Percentiles rank a stretch among this genome's conserved stretches.
phyloP scores from a whole-genome alignment of 1,140 invertebrate species.

The Macrosteles quadrilineatus region DNA sequence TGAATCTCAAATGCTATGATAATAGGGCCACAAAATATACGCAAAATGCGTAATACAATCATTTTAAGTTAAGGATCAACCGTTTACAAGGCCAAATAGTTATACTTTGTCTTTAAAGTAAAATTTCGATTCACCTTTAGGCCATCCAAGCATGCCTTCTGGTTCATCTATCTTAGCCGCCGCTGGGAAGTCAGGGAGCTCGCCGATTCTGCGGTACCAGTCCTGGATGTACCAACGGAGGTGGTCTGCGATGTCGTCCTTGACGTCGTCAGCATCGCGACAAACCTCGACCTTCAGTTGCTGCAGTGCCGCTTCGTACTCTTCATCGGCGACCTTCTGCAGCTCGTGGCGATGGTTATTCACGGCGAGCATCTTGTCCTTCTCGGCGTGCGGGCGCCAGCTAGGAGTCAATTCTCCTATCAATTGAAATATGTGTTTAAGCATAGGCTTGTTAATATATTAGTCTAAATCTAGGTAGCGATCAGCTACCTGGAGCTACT shows the following conservation, averaged over 20 bases:
- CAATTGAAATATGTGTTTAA: too few species aligned
- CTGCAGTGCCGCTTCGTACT: not conserved
- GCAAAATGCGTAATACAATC: too few species aligned
- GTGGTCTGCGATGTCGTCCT: slow-evolving; percentile 20
- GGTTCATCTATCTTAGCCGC: not conserved
- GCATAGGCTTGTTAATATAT: too few species aligned
- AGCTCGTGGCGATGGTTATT: not conserved
- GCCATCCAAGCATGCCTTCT: not conserved
- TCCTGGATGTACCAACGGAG: slow-evolving; percentile 25
- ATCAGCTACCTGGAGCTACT: too few species aligned
- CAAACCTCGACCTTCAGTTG: not conserved
- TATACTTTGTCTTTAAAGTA: too few species aligned
- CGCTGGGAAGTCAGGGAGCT: slow-evolving; percentile 16
- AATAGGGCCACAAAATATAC: too few species aligned
- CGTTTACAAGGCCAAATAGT: too few species aligned
- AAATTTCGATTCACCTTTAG: slow-evolving; percentile 17
- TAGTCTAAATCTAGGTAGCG: too few species aligned
- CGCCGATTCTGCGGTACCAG: slow-evolving; percentile 20
- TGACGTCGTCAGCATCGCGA: not conserved
- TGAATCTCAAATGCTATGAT: too few species aligned
- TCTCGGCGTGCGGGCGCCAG: slow-evolving; percentile 2
- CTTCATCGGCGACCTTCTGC: slow-evolving; percentile 1
- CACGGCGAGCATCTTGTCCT: not conserved
- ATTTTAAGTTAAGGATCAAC: too few species aligned
- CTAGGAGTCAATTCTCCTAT: slow-evolving; percentile 11